Percentiles rank a stretch among this genome's conserved stretches.
Conservation (phyloP, 2,888 invertebrate species). For the Leucophenga maculata region DNA sequence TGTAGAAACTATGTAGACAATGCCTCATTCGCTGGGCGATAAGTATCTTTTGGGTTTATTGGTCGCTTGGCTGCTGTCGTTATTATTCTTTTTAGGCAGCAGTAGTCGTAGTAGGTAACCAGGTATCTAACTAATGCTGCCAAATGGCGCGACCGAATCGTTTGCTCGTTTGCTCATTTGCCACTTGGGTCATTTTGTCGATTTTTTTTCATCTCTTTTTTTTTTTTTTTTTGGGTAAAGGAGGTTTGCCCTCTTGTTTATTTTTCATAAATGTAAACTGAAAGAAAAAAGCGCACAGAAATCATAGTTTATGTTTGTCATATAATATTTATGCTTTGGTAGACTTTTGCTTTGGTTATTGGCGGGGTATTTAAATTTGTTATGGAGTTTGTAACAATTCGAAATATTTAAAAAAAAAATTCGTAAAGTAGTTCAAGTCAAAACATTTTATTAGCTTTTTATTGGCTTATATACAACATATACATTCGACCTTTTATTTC, state of each 20-base stretch:
- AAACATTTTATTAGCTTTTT: no score
- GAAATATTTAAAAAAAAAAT: no score
- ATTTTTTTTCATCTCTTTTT: background rate
- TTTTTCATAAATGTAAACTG: conserved; percentile 20
- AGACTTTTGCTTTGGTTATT: background rate
- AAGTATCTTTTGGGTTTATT: conserved; percentile 14
- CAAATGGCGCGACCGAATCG: background rate
- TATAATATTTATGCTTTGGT: background rate
- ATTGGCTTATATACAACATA: no score
- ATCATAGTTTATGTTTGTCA: conserved; percentile 6
- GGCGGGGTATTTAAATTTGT: no score
- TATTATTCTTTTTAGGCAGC: background rate
- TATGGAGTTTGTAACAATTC: background rate
- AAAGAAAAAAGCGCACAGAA: conserved; percentile 1
- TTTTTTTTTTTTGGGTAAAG: background rate
- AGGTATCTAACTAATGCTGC: background rate
- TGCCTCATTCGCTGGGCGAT: conserved; percentile 13
- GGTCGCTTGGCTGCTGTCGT: conserved; percentile 3
- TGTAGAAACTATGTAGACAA: conserved; percentile 13
- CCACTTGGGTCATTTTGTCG: conserved; percentile 11
- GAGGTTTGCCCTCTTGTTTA: background rate
- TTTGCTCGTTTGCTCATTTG: background rate
- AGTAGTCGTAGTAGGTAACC: background rate
- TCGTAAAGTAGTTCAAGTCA: no score
- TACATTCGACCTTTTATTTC: no score